Evolutionary conservation across 2,113 vertebrate genomes (phyloP).

Genomic region (Struthio camelus): DNA sequence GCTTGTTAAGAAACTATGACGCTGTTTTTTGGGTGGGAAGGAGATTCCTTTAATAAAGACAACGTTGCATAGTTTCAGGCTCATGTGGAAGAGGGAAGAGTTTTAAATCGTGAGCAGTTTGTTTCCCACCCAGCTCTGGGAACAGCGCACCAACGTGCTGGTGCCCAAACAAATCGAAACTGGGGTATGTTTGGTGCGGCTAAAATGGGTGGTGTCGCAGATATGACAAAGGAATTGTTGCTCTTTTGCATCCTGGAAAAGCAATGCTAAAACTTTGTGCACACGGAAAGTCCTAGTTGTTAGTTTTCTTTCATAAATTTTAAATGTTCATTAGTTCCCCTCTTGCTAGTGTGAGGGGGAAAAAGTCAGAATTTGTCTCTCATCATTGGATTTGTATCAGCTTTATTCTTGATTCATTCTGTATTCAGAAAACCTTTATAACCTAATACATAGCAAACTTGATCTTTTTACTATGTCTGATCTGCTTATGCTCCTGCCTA

Average conservation of each 20-base stretch:
- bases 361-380: not conserved
- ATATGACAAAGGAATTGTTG: not conserved
- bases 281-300: not conserved
- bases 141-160: not conserved
- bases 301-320: not conserved
- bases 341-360: not conserved
- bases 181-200: not conserved
- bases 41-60: not conserved
- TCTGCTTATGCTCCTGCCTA: not conserved
- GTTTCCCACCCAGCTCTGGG: not conserved
- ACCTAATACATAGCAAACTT: not conserved
- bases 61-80: not conserved
- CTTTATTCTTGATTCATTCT: not conserved
- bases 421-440: not conserved
- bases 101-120: not conserved
- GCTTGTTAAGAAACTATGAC: not conserved
- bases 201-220: not conserved
- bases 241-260: not conserved
- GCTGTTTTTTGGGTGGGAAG: accelerated
- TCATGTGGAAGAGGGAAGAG: not conserved
- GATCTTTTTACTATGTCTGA: not conserved
- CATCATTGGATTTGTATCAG: not conserved
- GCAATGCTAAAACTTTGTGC: not conserved
- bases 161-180: not conserved
- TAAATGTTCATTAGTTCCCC: not conserved